Evolutionary conservation across 2,888 invertebrate genomes (phyloP).

Genomic region (Epinotia brunnichana): DNA sequence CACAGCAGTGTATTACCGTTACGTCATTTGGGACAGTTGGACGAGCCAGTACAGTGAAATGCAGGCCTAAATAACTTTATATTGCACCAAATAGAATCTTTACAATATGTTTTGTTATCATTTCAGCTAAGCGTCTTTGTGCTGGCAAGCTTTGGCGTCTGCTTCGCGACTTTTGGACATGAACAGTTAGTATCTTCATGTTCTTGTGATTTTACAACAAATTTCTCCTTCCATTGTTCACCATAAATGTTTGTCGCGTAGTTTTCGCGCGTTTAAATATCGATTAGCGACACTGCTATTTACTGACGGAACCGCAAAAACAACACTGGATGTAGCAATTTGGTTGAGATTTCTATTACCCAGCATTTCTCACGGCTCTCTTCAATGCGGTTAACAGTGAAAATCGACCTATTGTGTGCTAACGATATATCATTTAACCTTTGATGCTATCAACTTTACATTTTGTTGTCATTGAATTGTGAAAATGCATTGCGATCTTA

Average conservation of each 20-base stretch:
- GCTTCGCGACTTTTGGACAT: slow-evolving; percentile 80
- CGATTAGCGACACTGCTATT: slow-evolving; percentile 55
- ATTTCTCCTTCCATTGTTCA: slow-evolving; percentile 50
- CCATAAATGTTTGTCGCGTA: slow-evolving; percentile 45
- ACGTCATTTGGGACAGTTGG: slow-evolving; percentile 34
- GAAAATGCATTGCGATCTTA: slow-evolving; percentile 47
- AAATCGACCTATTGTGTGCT: slow-evolving; percentile 73
- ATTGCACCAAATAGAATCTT: slow-evolving; percentile 46
- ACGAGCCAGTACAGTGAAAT: slow-evolving; percentile 32
- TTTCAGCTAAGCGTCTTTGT: slow-evolving; percentile 79
- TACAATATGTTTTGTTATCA: slow-evolving; percentile 56
- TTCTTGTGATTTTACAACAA: slow-evolving; percentile 47
- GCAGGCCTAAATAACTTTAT: slow-evolving; percentile 53
- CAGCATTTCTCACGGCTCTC: slow-evolving; percentile 73
- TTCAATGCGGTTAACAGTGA: slow-evolving; percentile 77
- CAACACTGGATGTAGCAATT: slow-evolving; percentile 66
- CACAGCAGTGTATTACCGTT: slow-evolving; percentile 19
- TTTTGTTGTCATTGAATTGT: slow-evolving; percentile 66
- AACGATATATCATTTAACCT: slow-evolving; percentile 57
- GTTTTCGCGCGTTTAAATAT: slow-evolving; percentile 48
- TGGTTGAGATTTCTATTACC: slow-evolving; percentile 71
- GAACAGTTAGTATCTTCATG: slow-evolving; percentile 79
- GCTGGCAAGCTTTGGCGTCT: slow-evolving; percentile 76
- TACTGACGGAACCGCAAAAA: slow-evolving; percentile 66
- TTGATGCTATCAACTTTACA: slow-evolving; percentile 48